phyloP scores from a whole-genome alignment of 2,888 invertebrate species.

The Pardosa pseudoannulata region DNA sequence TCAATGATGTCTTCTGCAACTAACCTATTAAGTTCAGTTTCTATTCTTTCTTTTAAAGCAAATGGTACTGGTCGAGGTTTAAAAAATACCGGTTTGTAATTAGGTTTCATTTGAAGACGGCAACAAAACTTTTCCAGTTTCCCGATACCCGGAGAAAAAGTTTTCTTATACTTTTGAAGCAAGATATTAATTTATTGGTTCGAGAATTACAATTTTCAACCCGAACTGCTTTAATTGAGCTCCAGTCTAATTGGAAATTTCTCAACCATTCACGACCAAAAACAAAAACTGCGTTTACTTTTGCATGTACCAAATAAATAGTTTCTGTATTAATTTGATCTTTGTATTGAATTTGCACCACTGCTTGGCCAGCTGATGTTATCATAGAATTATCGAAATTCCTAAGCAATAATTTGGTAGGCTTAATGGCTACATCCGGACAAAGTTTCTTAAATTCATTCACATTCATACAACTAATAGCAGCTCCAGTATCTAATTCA shows the following conservation, averaged over 20 bases:
- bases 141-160: slow-evolving; percentile 14
- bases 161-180: too few species aligned
- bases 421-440: slow-evolving; percentile 55
- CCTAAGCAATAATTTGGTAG: slow-evolving; percentile 53
- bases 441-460: slow-evolving; percentile 50
- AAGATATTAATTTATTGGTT: slow-evolving; percentile 48
- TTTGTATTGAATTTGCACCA: slow-evolving; percentile 55
- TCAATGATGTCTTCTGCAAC: slow-evolving; percentile 45
- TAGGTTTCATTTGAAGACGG: slow-evolving; percentile 46
- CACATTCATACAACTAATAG: slow-evolving; percentile 48
- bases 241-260: slow-evolving; percentile 46
- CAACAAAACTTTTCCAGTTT: slow-evolving; percentile 28
- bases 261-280: slow-evolving; percentile 49
- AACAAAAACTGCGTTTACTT: slow-evolving; percentile 46
- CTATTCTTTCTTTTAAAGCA: slow-evolving; percentile 47
- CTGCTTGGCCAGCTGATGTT: slow-evolving; percentile 58
- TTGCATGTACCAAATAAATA: slow-evolving; percentile 49
- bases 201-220: slow-evolving; percentile 49
- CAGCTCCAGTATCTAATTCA: slow-evolving; percentile 51
- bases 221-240: slow-evolving; percentile 45
- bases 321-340: slow-evolving; percentile 48
- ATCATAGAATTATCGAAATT: slow-evolving; percentile 54
- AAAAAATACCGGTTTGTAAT: slow-evolving; percentile 41
- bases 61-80: slow-evolving; percentile 49
- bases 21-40: slow-evolving; percentile 42